Base-by-base conservation (phyloP, 2,888 invertebrate species). In the Hyles lineata region DNA sequence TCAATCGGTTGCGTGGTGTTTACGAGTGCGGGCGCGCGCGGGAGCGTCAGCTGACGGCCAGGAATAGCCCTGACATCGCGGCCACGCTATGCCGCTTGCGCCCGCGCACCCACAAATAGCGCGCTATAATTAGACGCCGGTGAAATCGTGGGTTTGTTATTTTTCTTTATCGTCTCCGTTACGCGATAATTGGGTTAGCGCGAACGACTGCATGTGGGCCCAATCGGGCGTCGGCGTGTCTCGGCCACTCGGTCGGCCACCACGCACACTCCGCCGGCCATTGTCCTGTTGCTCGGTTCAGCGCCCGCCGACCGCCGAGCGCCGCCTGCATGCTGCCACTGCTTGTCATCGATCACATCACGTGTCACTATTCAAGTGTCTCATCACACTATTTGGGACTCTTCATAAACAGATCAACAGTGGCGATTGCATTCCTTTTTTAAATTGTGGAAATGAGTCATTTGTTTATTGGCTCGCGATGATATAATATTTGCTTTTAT, bases 91-190 rank as follows among this genome's bases (percentile, higher is more conserved):
- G 93, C 92, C 89, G 91, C 90, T 84, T 90, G 92, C 93, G 93
- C 93, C 92, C 92, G 93, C 94, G 93, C 93, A 91, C 90, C 88
- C 93, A 88, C 93, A 93, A 94, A 94, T 94, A 94, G 93, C 90
- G 81, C 82, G 87, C 93, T 94, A 94, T 93, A 93, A 93, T 94
- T 94, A 94, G 94, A 92, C 87, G 87, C 80, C 93, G 89, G 92
- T 92, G 92, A 93, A 94, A 94, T 94, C 94, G 94, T 94, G 94
- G 94, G 94, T 94, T 94, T 94, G 94, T 94, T 94, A 94, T 94
- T 94, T 94, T 94, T 94, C 94, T 94, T 94, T 93, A 93, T 92
- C 93, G 93, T 92, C 90, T 92, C 92, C 90, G 93, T 93, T 93
- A 92, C 92, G 92, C 91, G 94, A 93, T 94, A 94, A 94, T 94